Evolutionary conservation across 2,888 invertebrate species (phyloP), one percentile per base, ranked within the genome.

Genomic region (Perithous albicinctus): DNA sequence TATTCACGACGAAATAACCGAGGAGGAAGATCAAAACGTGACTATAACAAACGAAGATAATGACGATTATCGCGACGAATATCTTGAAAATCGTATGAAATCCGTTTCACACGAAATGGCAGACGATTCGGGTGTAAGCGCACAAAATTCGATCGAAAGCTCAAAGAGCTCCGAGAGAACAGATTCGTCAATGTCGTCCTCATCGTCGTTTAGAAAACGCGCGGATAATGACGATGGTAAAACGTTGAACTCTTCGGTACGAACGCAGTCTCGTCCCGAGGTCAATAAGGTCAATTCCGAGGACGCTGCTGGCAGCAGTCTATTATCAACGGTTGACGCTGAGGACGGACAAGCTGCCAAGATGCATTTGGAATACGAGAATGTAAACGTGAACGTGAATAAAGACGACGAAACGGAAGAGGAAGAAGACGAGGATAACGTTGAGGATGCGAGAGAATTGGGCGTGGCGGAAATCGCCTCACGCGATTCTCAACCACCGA

Each of bases 251-350:
- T 86, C 86, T 3, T 90, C 90, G 2, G 91, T 91, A 6, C 87
- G 89, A n/a, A 91, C 90, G 2, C 91, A 91, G 75, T 86, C 87
- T 2, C 82, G 87, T 0, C 80, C 80, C 10, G 78, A 83, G 66
- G 59, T 78, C 64, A 66, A 5, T 4, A 74, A 35, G 59, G 46
- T 73, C 54, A 70, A 29, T 18, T 15, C 20, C 59, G 77, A 67
- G 59, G 69, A 48, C 38, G 69, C 43, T 12, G 29, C n/a, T 54
- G 41, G 20, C 43, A 48, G 59, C 43, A 56, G 41, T 54, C 38
- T 70, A 51, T 20, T 46, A 54, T 79, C 75, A 54, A 79, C 43
- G n/a, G 77, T 63, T 23, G 76, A 84, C 38, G 79, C 85, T 26
- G 86, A 86, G 0, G 86, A 85, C 41, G 82, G 80, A 3, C 35